Conservation (phyloP, 2,888 invertebrate genomes). For the Drosophila algonquin region DNA sequence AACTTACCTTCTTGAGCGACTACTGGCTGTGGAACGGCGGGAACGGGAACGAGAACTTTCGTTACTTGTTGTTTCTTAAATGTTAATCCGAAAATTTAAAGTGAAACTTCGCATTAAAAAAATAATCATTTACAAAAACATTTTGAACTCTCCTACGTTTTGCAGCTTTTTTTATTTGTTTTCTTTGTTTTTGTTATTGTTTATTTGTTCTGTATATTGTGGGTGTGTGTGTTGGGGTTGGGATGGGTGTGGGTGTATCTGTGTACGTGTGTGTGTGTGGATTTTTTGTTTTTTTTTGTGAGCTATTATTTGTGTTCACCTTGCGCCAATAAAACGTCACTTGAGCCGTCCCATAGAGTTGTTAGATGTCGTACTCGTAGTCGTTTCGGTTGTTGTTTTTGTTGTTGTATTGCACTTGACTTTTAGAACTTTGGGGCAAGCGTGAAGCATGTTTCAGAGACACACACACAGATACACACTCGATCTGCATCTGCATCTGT, state of each 20-base stretch:
- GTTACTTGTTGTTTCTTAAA: neutral
- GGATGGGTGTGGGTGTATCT: neutral
- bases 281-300: no score
- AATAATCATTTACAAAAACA: conserved; percentile 54
- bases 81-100: conserved; percentile 35
- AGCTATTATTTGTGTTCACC: conserved; percentile 38
- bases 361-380: conserved; percentile 26
- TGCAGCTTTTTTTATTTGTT: conserved; percentile 27
- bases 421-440: conserved; percentile 73
- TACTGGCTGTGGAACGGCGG: neutral
- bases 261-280: no score
- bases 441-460: conserved; percentile 70
- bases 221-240: neutral
- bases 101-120: conserved; percentile 11
- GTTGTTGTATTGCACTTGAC: conserved; percentile 69
- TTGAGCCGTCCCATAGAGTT: conserved; percentile 51
- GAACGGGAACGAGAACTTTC: no score
- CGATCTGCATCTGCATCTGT: neutral
- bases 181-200: conserved; percentile 19
- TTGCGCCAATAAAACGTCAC: conserved; percentile 77
- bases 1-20: conserved; percentile 35
- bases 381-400: conserved; percentile 31
- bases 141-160: conserved; percentile 55
- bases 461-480: conserved; percentile 37
- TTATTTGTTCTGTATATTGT: conserved; percentile 29